Base-by-base conservation (phyloP, 2,888 invertebrate species). In the Lithophane semibrunnea region DNA sequence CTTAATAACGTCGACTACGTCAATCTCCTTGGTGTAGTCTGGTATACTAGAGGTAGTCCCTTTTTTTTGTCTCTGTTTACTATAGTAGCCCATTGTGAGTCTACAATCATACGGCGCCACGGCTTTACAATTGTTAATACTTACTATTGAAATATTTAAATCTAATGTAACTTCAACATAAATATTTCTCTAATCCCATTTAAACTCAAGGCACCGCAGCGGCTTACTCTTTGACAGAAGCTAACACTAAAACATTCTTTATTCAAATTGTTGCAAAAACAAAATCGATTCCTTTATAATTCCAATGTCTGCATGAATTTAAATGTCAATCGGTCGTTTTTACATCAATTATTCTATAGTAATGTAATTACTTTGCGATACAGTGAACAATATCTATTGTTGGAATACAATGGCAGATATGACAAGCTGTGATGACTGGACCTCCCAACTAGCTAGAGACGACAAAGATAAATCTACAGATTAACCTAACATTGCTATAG, bases 381-480 rank as follows among this genome's bases (percentile, higher is more conserved):
- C 93, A 93, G 79, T 93, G 94, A 93, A 93, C 93, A 94, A 91
- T 93, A 78, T 79, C 66, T 70, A 88, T 88, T 88, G 88, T 88
- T 71, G 29, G 18, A 74, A 60, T 68, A 91, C 92, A 92, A 88
- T 85, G 82, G 80, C 16, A 75, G 92, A 94, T 95, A 94, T 96
- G 95, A 96, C 95, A 95, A 92, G 90, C 81, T 83, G 89, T 94
- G 94, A 95, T 88, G 92, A 80, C 82, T 74, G 90, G 96, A 95
- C 96, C 96, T 92, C 95, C 95, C 94, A 92, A 89, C 75, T 77
- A 67, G 82, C 75, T 78, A 84, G 82, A 84, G 24, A 65, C 44
- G 58, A 71, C 79, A 65, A 77, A 64, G 47, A 56, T 70, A 60
- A 18, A 42, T 42, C 8, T 75, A 9, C 74, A 69, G 56, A 18